Evolutionary conservation across 2,113 vertebrate species (phyloP), one percentile per base, ranked within the genome.

Genomic region (Calidris pygmaea): DNA sequence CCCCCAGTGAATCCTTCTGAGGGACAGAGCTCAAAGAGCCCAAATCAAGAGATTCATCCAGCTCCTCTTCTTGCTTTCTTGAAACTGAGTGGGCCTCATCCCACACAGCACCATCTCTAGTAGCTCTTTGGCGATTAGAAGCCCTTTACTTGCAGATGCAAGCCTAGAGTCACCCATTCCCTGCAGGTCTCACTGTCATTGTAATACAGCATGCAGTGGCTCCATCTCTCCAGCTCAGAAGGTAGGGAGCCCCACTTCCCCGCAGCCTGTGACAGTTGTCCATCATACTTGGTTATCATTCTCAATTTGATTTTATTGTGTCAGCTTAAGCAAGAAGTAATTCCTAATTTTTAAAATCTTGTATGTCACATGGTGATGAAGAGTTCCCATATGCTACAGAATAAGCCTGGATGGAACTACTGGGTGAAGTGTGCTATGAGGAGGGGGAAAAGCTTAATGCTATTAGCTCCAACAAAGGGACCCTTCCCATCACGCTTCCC

Each of bases 201-300:
- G n/a, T 27, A 75, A 65, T 34, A n/a, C 11, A 71, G 72, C 45
- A 87, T 32, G 47, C 22, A 12, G 34, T 47, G 70, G 35, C 65
- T 75, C 21, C 41, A n/a, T 34, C 24, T 63, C 37, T 52, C 23
- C 41, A 53, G 7, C 68, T 72, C 16, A 45, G 76, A 70, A 48
- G 3, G 18, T 3, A 59, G 52, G 37, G 60, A 37, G 53, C 26
- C 56, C 77, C 48, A 59, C 55, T 68, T 90, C 48, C 12, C 60
- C 3, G 1, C 55, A 67, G 26, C 3, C 2, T n/a, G 43, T 0
- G 0, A n/a, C 7, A 3, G 34, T 45, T 66, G 60, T 39, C 74
- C 77, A 74, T 52, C n/a, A 6, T 34, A 22, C 32, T 41, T 80
- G 45, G 37, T 47, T 50, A 47, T n/a, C 4, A 0, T 39, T 84